Conservation (phyloP, 1,140 invertebrate genomes). For the Drosophila pectinifera region DNA sequence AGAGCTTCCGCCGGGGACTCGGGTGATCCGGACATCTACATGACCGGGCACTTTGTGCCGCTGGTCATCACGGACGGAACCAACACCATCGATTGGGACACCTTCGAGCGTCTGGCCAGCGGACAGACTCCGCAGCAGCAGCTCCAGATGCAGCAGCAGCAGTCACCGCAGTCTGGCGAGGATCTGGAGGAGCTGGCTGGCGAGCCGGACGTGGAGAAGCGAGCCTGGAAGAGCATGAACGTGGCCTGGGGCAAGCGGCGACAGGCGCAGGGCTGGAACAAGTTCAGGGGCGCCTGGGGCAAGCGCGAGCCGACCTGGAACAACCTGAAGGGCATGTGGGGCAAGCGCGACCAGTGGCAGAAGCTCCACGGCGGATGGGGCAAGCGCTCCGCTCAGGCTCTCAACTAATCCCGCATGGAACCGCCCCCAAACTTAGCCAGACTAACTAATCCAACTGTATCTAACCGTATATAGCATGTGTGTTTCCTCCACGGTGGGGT, state of each 20-base stretch:
- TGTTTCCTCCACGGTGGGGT: slow-evolving; percentile 34
- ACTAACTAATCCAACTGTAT: slow-evolving; percentile 52
- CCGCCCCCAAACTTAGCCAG: slow-evolving; percentile 28
- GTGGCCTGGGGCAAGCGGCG: slow-evolving; percentile 88
- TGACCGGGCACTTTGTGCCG: slow-evolving; percentile 78
- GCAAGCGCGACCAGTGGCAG: slow-evolving; percentile 86
- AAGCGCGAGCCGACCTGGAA: slow-evolving; percentile 90
- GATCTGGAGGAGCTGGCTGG: slow-evolving; percentile 46
- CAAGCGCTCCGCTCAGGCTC: slow-evolving; percentile 61
- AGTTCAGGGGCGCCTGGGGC: slow-evolving; percentile 88
- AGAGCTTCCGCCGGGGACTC: slow-evolving; percentile 61
- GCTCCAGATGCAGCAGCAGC: slow-evolving; percentile 13
- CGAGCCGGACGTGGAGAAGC: slow-evolving; percentile 85
- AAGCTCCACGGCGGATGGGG: slow-evolving; percentile 81
- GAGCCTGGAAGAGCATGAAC: slow-evolving; percentile 88
- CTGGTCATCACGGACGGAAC: slow-evolving; percentile 73
- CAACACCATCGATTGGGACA: slow-evolving; percentile 74
- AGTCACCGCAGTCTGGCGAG: slow-evolving; percentile 44
- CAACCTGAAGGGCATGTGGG: slow-evolving; percentile 90
- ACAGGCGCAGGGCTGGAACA: slow-evolving; percentile 86
- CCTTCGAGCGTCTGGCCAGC: slow-evolving; percentile 68
- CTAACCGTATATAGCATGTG: slow-evolving; percentile 55
- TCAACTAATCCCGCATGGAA: slow-evolving; percentile 45
- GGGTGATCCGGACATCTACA: slow-evolving; percentile 59
- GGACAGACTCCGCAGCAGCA: slow-evolving; percentile 26